Evolutionary conservation across 2,888 invertebrate genomes (phyloP).

Genomic region (Chymomyza fuscimana): DNA sequence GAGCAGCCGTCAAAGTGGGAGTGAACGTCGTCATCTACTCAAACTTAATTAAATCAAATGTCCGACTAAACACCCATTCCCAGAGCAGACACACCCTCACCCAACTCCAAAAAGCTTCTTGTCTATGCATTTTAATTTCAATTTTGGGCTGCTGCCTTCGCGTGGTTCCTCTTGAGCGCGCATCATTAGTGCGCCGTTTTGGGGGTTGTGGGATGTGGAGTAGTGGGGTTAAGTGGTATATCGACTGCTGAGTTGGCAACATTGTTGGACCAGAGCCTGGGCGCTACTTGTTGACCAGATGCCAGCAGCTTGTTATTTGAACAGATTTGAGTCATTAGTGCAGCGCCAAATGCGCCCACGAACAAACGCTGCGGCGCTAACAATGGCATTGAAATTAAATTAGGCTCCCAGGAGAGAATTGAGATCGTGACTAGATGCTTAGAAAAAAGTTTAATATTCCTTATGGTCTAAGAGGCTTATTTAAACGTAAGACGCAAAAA

Average conservation of each 20-base stretch:
- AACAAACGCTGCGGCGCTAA: constrained; percentile 38
- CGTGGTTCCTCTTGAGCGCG: constrained; percentile 45
- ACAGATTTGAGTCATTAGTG: constrained; percentile 68
- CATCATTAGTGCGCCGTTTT: constrained; percentile 50
- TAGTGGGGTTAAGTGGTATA: constrained; percentile 12
- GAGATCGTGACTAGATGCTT: too few relatives aligned
- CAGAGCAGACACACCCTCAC: constrained; percentile 18
- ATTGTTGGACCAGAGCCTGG: constrained; percentile 24
- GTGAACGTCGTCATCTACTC: constrained; percentile 19
- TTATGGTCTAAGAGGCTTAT: too few relatives aligned
- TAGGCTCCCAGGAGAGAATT: too few relatives aligned
- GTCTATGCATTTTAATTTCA: constrained; percentile 61
- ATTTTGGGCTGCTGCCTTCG: constrained; percentile 37
- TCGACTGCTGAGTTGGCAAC: constrained; percentile 48
- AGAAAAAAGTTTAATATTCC: too few relatives aligned
- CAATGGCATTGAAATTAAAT: constrained; percentile 29
- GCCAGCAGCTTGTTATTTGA: constrained; percentile 66
- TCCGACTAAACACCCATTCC: constrained; percentile 34
- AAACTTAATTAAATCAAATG: constrained; percentile 62
- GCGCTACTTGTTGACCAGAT: constrained; percentile 55
- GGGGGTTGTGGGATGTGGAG: neutral
- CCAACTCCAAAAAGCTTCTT: constrained; percentile 12
- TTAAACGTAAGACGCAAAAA: too few relatives aligned
- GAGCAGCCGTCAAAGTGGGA: neutral
- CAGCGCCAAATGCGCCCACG: constrained; percentile 25